Conservation (phyloP, 2,888 invertebrate genomes). For the Plagiodera versicolora region DNA sequence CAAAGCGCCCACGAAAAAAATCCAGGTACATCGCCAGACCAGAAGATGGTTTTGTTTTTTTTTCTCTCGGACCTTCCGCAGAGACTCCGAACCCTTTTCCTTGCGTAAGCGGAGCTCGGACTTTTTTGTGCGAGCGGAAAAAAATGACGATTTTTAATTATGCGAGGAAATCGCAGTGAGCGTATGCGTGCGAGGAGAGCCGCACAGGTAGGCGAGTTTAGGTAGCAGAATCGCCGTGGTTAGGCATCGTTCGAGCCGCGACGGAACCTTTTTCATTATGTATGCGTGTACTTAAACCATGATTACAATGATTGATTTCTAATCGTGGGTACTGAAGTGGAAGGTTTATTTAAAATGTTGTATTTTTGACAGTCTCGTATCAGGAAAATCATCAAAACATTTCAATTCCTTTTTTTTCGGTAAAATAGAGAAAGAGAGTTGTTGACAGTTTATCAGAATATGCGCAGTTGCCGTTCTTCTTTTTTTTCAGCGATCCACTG, state of each 20-base stretch:
- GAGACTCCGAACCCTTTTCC: slow-evolving; percentile 47
- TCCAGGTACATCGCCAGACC: slow-evolving; percentile 49
- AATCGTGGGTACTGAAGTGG: too few species aligned
- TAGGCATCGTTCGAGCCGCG: background rate
- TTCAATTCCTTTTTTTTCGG: too few species aligned
- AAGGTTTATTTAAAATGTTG: too few species aligned
- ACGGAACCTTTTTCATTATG: slow-evolving; percentile 1
- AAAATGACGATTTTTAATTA: slow-evolving; percentile 48
- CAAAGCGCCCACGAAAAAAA: slow-evolving; percentile 53
- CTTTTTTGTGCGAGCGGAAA: slow-evolving; percentile 38
- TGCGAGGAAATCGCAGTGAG: slow-evolving; percentile 36
- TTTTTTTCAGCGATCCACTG: too few species aligned
- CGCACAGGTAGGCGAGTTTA: slow-evolving; percentile 34
- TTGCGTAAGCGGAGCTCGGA: slow-evolving; percentile 45
- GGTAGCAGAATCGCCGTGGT: background rate
- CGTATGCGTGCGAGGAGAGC: slow-evolving; percentile 35
- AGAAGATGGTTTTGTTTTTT: slow-evolving; percentile 36
- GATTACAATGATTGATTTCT: too few species aligned
- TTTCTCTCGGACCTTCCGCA: slow-evolving; percentile 46
- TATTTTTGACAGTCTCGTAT: too few species aligned
- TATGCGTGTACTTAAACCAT: too few species aligned
- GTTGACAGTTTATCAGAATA: too few species aligned
- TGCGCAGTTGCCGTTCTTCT: too few species aligned
- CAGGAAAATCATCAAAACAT: too few species aligned
- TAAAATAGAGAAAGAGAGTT: too few species aligned